A percentile compares a stretch with the other conserved stretches of the same genome.
Conservation (phyloP, 2,888 invertebrate species). For the Epinotia bilunana region DNA sequence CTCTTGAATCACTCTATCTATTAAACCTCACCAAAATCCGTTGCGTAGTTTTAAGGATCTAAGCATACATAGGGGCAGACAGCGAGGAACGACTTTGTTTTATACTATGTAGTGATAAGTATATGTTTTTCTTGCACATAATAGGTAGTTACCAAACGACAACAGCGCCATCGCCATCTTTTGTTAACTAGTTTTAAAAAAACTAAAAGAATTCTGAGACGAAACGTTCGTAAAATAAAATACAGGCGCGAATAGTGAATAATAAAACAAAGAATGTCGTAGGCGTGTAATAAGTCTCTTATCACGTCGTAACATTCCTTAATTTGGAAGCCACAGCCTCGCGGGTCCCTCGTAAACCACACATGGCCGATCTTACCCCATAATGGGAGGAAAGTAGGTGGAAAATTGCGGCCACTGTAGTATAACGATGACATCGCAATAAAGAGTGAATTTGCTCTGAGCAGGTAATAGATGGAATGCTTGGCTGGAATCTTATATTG, state of each 20-base stretch:
- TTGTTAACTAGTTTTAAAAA: neutral
- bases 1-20: too few relatives aligned
- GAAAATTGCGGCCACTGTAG: constrained; percentile 36
- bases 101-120: too few relatives aligned
- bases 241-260: neutral
- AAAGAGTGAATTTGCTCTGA: constrained; percentile 28
- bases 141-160: neutral
- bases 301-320: constrained; percentile 41
- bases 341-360: constrained; percentile 38
- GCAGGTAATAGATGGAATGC: constrained; percentile 37
- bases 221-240: neutral
- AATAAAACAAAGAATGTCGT: constrained; percentile 14
- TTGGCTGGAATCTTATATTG: constrained; percentile 30
- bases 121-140: neutral
- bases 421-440: constrained; percentile 43
- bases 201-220: neutral
- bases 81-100: too few relatives aligned
- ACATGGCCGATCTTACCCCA: constrained; percentile 28
- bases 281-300: constrained; percentile 25
- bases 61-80: too few relatives aligned
- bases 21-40: too few relatives aligned
- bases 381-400: constrained; percentile 42
- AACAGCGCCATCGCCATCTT: neutral
- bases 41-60: too few relatives aligned
- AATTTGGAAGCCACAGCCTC: constrained; percentile 32